Evolutionary conservation across 2,888 invertebrate species (phyloP).

Genomic region (Liodrosophila aerea): DNA sequence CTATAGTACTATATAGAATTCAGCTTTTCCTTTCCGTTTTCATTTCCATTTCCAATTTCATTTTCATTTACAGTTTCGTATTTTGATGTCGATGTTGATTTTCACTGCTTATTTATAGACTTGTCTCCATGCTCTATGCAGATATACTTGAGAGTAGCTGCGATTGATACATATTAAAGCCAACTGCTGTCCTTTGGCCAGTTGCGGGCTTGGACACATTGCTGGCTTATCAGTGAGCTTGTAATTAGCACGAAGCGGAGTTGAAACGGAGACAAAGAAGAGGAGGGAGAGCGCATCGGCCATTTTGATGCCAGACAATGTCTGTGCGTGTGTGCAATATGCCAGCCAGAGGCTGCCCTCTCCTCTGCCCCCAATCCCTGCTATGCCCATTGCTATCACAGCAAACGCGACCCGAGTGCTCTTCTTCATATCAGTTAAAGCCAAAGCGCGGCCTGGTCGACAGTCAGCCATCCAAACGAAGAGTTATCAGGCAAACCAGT

Average conservation of each 20-base stretch:
- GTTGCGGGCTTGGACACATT: too few relatives aligned
- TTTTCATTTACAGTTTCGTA: constrained; percentile 38
- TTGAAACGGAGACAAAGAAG: too few relatives aligned
- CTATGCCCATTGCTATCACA: not conserved
- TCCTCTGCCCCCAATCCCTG: not conserved
- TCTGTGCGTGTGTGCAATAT: constrained; percentile 67
- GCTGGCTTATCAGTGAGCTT: constrained; percentile 40
- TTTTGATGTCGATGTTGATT: constrained; percentile 41
- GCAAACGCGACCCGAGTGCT: constrained; percentile 54
- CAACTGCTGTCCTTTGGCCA: constrained; percentile 17
- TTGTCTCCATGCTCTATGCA: constrained; percentile 81
- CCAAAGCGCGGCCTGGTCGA: constrained; percentile 67
- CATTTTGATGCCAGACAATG: constrained; percentile 39
- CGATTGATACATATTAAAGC: constrained; percentile 81
- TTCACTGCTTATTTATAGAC: constrained; percentile 79
- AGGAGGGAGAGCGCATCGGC: constrained; percentile 21
- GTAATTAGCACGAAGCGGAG: constrained; percentile 41
- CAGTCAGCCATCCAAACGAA: constrained; percentile 58
- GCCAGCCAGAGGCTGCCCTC: constrained; percentile 25
- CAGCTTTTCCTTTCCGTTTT: constrained; percentile 20
- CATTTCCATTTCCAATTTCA: constrained; percentile 36
- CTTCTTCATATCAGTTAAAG: constrained; percentile 68
- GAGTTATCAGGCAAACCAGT: constrained; percentile 69
- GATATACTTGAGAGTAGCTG: constrained; percentile 15
- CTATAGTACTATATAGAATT: constrained; percentile 25